Conservation (phyloP, 2,797 vertebrate species). For the Margarornis squamiger region DNA sequence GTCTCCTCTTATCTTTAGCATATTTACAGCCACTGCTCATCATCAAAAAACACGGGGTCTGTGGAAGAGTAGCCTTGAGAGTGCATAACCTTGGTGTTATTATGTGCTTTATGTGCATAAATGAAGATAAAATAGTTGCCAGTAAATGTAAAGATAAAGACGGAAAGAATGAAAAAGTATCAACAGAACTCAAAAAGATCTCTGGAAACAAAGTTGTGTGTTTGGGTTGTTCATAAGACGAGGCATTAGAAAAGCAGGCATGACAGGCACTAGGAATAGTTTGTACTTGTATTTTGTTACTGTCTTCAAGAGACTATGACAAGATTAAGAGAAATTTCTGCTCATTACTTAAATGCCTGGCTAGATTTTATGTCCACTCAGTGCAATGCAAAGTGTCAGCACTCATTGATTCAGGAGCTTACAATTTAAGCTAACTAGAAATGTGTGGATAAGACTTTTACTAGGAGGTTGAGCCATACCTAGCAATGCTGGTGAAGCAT, state of each 20-base stretch:
- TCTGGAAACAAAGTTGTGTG: neutral
- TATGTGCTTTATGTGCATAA: neutral
- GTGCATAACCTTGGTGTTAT: neutral
- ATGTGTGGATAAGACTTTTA: neutral
- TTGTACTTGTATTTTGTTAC: neutral
- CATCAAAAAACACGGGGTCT: neutral
- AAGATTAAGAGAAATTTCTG: neutral
- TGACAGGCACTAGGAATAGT: neutral
- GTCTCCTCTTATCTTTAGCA: neutral
- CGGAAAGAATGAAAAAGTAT: neutral
- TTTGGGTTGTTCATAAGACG: neutral
- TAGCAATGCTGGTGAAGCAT: neutral
- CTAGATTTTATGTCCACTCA: neutral
- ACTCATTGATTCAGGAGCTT: neutral
- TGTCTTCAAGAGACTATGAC: neutral
- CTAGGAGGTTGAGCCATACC: neutral
- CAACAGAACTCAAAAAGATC: neutral
- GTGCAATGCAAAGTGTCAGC: neutral
- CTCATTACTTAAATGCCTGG: neutral
- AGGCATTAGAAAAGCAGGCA: neutral
- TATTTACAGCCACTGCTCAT: neutral
- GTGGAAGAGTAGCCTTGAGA: neutral
- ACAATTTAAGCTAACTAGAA: neutral
- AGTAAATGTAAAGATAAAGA: neutral
- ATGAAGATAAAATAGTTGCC: neutral